phyloP scores from a whole-genome alignment of 2,888 invertebrate genomes.

The Eurytoma californica region DNA sequence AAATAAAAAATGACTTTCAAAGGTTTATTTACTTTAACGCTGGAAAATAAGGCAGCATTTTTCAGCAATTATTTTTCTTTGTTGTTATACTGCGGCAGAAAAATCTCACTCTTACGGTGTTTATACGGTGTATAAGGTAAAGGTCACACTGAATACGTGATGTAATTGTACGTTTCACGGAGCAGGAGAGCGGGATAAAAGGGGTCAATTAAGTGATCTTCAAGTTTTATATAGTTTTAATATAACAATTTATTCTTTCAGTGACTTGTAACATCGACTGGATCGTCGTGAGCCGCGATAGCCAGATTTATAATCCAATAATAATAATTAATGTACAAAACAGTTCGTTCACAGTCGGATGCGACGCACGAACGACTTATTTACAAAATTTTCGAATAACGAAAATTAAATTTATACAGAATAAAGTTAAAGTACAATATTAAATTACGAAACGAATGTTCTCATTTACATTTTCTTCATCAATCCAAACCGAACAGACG shows the following conservation, averaged over 20 bases:
- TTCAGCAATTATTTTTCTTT: no score
- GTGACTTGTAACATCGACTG: constrained; percentile 43
- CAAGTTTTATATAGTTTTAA: constrained; percentile 40
- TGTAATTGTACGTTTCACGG: not conserved
- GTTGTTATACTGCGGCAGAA: no score
- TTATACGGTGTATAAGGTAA: constrained; percentile 19
- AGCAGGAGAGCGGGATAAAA: not conserved
- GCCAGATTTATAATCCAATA: constrained; percentile 40
- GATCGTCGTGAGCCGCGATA: not conserved
- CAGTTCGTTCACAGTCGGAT: constrained; percentile 18
- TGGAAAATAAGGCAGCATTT: no score
- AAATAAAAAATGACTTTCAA: not conserved
- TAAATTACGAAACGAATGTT: constrained; percentile 40
- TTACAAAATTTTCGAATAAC: constrained; percentile 38
- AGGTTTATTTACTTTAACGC: constrained; percentile 5
- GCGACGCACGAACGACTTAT: constrained; percentile 26
- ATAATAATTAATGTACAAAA: constrained; percentile 48
- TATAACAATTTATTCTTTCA: constrained; percentile 56
- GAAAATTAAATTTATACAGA: constrained; percentile 26
- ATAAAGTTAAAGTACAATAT: constrained; percentile 42
- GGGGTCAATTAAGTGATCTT: not conserved
- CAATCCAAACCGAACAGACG: constrained; percentile 7
- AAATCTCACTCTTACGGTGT: constrained; percentile 26
- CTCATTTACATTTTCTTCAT: not conserved
- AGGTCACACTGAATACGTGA: not conserved